Evolutionary conservation across 2,113 vertebrate genomes (phyloP).

Genomic region (Fulica atra): DNA sequence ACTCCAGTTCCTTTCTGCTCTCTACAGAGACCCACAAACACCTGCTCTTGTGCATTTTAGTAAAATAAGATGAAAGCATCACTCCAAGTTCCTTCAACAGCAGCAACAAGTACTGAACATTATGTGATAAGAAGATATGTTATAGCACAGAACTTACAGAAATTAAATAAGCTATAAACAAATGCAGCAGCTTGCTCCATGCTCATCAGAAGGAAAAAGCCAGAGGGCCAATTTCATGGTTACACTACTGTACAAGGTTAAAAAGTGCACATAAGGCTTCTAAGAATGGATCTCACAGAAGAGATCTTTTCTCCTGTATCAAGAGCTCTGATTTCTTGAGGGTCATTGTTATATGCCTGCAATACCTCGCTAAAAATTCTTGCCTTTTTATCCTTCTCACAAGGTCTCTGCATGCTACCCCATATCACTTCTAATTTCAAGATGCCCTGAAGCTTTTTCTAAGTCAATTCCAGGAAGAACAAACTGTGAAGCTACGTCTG

Average conservation of each 20-base stretch:
- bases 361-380: not conserved
- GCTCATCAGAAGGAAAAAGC: not conserved
- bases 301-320: not conserved
- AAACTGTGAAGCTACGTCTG: not conserved
- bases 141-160: not conserved
- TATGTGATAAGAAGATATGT: not conserved
- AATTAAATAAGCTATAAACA: not conserved
- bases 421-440: not conserved
- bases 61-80: not conserved
- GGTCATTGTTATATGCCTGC: not conserved
- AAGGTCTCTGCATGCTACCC: not conserved
- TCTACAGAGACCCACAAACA: not conserved
- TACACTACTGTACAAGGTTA: not conserved
- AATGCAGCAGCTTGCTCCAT: not conserved
- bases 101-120: not conserved
- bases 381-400: not conserved
- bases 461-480: not conserved
- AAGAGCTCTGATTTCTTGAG: not conserved
- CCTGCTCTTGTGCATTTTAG: not conserved
- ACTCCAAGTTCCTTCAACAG: not conserved
- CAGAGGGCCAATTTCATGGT: not conserved
- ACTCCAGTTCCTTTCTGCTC: not conserved
- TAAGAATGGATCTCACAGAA: not conserved
- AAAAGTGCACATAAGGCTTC: not conserved
- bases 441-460: not conserved